Percentiles rank a stretch among this genome's conserved stretches.
Evolutionary conservation across 2,888 invertebrate species (phyloP).

Genomic region (Anthrax anthrax): DNA sequence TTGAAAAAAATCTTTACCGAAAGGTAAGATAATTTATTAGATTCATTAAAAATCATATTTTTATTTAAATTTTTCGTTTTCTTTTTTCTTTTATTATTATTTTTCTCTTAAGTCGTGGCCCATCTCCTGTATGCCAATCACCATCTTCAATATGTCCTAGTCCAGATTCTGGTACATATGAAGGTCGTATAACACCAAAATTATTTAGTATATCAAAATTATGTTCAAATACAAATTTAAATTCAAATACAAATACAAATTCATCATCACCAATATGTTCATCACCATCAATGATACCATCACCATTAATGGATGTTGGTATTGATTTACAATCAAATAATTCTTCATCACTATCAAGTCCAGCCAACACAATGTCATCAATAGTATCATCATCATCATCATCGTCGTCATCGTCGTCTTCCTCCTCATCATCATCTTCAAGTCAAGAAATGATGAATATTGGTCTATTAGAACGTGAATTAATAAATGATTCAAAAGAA

Average conservation of each 20-base stretch:
- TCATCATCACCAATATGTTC: slow-evolving; percentile 27
- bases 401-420: not conserved
- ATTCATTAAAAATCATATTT: not conserved
- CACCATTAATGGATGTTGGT: slow-evolving; percentile 13
- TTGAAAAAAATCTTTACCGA: slow-evolving; percentile 33
- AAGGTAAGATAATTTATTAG: slow-evolving; percentile 25
- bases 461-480: not conserved
- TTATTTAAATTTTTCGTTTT: not conserved
- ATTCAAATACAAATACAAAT: not conserved
- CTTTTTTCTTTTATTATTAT: too few relatives aligned
- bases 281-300: slow-evolving; percentile 23
- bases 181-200: slow-evolving; percentile 35
- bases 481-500: slow-evolving; percentile 1
- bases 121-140: slow-evolving; percentile 34
- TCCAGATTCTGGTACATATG: slow-evolving; percentile 33
- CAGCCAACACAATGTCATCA: slow-evolving; percentile 1
- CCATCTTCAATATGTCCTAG: slow-evolving; percentile 34
- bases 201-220: slow-evolving; percentile 16
- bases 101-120: slow-evolving; percentile 26
- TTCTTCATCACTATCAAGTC: slow-evolving; percentile 12
- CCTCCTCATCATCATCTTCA: not conserved
- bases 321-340: slow-evolving; percentile 15
- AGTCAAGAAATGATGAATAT: not conserved
- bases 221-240: not conserved
- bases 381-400: not conserved